Base-by-base conservation (phyloP, 64 coral and sea anemone species). In the Stichodactyla helianthus region DNA sequence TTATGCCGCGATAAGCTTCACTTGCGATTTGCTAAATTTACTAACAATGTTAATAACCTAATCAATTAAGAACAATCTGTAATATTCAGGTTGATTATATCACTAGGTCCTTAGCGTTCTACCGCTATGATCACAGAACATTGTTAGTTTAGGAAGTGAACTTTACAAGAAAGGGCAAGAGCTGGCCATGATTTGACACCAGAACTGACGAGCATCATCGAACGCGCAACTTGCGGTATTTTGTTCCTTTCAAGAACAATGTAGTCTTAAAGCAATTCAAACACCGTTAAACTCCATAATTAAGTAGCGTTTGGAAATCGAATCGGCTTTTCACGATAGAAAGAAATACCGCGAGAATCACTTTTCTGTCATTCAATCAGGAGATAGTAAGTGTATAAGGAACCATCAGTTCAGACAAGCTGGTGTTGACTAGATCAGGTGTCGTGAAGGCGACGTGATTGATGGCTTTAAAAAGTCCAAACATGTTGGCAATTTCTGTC, bases 61-160 rank as follows among this genome's bases (percentile, higher is more conserved):
- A 65, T 52, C 91, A 93, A 96, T 96, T 96, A 96, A 77, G 79
- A 87, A 87, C 90, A 95, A 95, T 92, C 94, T 89, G 87, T 82
- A 78, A 92, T 68, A 88, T 62, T 61, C 84, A 87, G 91, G 71
- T 55, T 90, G 88, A 96, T 93, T 79, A 77, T 93, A 96, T 88
- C 91, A 23, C 59, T 20, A 81, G 35, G 50, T 81, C 35, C 78
- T 81, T 81, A 51, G 53, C 52, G 78, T 18, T 58, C 54, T 57
- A 82, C 79, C 51, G 54, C 51, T 57, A 54, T 82, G 51, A 53
- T 54, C 79, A 82, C 79, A 82, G 19, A 82, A 82, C 17, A 23
- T 51, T 84, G 83, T 84, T 84, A 61, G n/a, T 84, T 84, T 84
- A 84, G 53, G 15, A 23, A 20, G 19, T 82, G 54, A 82, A 82